Conservation (phyloP, 2,888 invertebrate species). For the Deroplatys truncata region DNA sequence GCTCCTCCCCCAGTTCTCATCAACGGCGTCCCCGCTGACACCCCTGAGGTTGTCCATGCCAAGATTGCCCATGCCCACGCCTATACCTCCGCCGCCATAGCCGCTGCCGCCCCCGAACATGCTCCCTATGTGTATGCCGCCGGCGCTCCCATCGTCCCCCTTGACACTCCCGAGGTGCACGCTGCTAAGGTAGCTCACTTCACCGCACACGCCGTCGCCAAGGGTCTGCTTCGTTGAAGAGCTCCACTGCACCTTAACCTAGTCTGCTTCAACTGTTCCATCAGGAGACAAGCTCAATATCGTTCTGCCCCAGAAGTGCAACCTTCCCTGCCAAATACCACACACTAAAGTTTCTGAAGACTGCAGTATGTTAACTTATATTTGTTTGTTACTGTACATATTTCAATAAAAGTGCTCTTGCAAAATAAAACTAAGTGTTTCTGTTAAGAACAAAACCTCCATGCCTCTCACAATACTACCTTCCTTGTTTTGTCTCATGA, state of each 20-base stretch:
- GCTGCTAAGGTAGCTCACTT: background rate
- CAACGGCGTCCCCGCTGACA: slow-evolving; percentile 8
- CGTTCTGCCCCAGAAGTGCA: background rate
- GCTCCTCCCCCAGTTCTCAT: background rate
- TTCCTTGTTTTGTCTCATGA: background rate
- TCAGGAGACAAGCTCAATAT: background rate
- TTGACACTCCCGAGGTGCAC: background rate
- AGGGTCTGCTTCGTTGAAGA: background rate
- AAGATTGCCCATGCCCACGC: slow-evolving; percentile 46
- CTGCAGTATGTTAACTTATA: background rate
- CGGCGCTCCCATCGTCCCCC: slow-evolving; percentile 43
- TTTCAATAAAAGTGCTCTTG: background rate
- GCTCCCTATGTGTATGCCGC: slow-evolving; percentile 53
- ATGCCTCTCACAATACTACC: background rate
- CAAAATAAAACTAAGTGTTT: background rate
- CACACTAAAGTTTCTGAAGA: background rate
- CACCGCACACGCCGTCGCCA: background rate
- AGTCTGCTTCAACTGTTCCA: background rate
- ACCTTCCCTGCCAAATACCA: background rate
- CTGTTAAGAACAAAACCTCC: background rate
- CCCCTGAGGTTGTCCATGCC: slow-evolving; percentile 43
- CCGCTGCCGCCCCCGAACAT: slow-evolving; percentile 35
- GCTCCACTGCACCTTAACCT: background rate
- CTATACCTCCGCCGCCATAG: slow-evolving; percentile 35
- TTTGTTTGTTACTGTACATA: background rate